phyloP scores from a whole-genome alignment of 2,113 vertebrate species.

The Gobius niger region DNA sequence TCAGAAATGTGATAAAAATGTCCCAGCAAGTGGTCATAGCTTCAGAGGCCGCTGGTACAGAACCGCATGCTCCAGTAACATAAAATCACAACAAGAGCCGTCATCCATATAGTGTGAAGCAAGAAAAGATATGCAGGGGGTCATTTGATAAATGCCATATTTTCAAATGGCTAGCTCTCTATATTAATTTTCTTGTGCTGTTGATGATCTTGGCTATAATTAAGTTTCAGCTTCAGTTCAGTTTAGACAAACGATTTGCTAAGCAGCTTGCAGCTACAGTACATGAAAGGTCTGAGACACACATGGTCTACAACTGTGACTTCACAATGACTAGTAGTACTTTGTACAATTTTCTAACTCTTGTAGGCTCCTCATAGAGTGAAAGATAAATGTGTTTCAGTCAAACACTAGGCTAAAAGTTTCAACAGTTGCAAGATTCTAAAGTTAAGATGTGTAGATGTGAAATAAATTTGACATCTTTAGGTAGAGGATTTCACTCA shows the following conservation, averaged over 20 bases:
- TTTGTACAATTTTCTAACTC: background rate
- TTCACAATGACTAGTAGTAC: background rate
- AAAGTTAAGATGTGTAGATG: no score
- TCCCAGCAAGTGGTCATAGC: slow-evolving; percentile 27
- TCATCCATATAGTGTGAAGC: background rate
- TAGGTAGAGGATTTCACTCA: no score
- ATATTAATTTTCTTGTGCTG: no score
- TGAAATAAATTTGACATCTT: no score
- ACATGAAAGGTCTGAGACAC: background rate
- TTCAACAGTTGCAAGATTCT: no score
- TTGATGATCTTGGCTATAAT: no score
- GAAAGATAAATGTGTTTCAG: background rate
- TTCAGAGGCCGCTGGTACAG: slow-evolving; percentile 3
- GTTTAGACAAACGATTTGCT: background rate
- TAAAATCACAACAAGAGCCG: slow-evolving; percentile 13
- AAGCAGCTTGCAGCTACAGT: background rate
- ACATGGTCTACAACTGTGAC: background rate
- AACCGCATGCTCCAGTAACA: slow-evolving; percentile 23
- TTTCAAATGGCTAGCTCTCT: background rate
- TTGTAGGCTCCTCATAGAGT: background rate
- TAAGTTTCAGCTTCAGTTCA: background rate
- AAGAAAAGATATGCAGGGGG: background rate
- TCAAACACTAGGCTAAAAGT: background rate
- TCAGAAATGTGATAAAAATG: slow-evolving; percentile 42
- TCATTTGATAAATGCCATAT: background rate